Percentiles rank a stretch among this genome's conserved stretches.
phyloP scores from a whole-genome alignment of 2,797 vertebrate species.

The Dendrocincla fuliginosa region DNA sequence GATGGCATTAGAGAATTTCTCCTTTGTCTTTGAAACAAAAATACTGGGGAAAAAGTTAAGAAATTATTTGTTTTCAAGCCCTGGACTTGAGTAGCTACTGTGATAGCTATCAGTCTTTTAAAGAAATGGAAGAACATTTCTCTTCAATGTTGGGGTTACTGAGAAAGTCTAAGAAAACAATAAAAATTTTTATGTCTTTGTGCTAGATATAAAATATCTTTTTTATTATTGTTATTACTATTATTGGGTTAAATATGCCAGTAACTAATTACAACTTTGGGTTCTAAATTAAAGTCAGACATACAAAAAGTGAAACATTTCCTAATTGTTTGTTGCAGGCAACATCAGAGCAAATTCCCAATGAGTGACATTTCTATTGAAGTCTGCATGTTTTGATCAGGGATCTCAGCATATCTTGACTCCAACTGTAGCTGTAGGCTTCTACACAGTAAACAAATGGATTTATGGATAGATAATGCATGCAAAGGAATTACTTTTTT shows the following conservation, averaged over 20 bases:
- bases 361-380: not conserved
- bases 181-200: not conserved
- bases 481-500: not conserved
- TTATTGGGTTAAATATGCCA: not conserved
- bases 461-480: not conserved
- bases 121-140: not conserved
- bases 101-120: not conserved
- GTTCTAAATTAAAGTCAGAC: not conserved
- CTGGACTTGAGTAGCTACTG: not conserved
- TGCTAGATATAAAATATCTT: not conserved
- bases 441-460: not conserved
- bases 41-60: not conserved
- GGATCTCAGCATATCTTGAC: not conserved
- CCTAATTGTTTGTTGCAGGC: not conserved
- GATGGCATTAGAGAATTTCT: not conserved
- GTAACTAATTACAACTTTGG: not conserved
- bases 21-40: not conserved
- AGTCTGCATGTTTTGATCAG: not conserved
- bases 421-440: not conserved
- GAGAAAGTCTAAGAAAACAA: not conserved
- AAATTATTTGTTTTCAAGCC: not conserved
- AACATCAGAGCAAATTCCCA: constrained; percentile 3
- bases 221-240: not conserved
- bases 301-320: not conserved
- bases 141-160: not conserved